A percentile compares a stretch with the other conserved stretches of the same genome.
Evolutionary conservation across 2,113 vertebrate genomes (phyloP).

Genomic region (Nannospalax galili): DNA sequence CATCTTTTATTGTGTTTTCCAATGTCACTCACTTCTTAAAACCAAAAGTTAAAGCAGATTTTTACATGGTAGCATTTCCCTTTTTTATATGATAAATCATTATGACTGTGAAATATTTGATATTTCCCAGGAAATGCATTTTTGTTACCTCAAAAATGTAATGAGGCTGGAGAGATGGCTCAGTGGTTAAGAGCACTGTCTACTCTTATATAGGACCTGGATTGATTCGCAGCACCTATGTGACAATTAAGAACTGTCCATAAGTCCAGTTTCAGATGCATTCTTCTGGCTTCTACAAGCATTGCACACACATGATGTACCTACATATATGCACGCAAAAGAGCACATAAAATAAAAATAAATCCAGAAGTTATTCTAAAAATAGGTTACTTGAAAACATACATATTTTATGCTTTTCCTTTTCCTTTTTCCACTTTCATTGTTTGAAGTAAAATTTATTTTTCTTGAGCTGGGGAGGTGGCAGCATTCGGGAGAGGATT

Average conservation of each 20-base stretch:
- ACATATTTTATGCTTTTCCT: neutral
- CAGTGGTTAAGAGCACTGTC: too few relatives aligned
- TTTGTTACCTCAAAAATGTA: constrained; percentile 14
- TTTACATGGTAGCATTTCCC: neutral
- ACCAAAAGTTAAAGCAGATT: neutral
- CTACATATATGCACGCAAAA: neutral
- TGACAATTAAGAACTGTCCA: too few relatives aligned
- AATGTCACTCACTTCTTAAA: neutral
- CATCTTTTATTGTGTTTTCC: neutral
- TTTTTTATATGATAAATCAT: neutral
- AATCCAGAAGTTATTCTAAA: too few relatives aligned
- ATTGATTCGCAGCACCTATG: too few relatives aligned
- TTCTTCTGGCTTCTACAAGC: too few relatives aligned
- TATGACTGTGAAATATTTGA: constrained; percentile 4
- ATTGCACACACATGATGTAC: too few relatives aligned
- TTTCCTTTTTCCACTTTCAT: neutral
- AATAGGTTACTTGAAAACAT: neutral
- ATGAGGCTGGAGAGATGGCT: neutral
- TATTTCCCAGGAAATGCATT: neutral
- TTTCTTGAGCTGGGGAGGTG: neutral
- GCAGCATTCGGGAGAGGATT: neutral
- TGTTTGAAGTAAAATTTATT: constrained; percentile 28
- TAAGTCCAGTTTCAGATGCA: neutral
- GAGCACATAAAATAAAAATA: too few relatives aligned
- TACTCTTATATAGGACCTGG: too few relatives aligned